A percentile compares a stretch with the other conserved stretches of the same genome.
Evolutionary conservation across 2,797 vertebrate species (phyloP).

Genomic region (Cheirogaleus major): DNA sequence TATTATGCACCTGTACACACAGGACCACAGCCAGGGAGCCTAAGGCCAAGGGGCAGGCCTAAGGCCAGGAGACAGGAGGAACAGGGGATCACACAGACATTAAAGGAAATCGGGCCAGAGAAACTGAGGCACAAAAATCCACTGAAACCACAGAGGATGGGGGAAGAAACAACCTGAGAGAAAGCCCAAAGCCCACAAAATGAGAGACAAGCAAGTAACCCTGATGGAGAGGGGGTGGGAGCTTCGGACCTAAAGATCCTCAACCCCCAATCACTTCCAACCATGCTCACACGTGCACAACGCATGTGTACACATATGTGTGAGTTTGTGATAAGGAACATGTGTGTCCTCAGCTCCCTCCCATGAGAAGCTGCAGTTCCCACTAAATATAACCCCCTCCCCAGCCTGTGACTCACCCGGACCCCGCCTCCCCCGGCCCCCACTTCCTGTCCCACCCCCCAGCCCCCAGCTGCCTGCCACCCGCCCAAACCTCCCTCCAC

Average conservation of each 20-base stretch:
- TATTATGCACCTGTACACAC: conserved; percentile 46
- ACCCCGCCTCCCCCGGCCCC: conserved; percentile 76
- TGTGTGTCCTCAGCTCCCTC: conserved; percentile 79
- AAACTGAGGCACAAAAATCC: conserved; percentile 46
- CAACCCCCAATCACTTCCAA: neutral
- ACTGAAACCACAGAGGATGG: neutral
- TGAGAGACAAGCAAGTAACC: neutral
- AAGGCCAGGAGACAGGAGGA: neutral
- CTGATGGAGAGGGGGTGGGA: neutral
- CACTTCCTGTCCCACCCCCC: conserved; percentile 79
- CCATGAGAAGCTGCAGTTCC: conserved; percentile 73
- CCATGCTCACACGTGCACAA: conserved; percentile 45
- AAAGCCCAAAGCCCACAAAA: conserved; percentile 20
- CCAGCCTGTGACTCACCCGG: conserved; percentile 78
- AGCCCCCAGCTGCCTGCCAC: conserved; percentile 76
- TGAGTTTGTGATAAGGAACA: conserved; percentile 75
- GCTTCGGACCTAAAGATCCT: neutral
- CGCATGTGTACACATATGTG: conserved; percentile 71
- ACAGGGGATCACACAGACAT: conserved; percentile 2
- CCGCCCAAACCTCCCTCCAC: conserved; percentile 73
- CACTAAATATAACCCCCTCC: conserved; percentile 82
- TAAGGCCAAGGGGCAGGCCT: conserved; percentile 38
- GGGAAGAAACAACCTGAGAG: neutral
- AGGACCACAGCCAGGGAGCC: neutral
- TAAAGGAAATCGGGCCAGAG: conserved; percentile 28